Conservation (phyloP, 2,113 vertebrate species). For the Peromyscus leucopus region DNA sequence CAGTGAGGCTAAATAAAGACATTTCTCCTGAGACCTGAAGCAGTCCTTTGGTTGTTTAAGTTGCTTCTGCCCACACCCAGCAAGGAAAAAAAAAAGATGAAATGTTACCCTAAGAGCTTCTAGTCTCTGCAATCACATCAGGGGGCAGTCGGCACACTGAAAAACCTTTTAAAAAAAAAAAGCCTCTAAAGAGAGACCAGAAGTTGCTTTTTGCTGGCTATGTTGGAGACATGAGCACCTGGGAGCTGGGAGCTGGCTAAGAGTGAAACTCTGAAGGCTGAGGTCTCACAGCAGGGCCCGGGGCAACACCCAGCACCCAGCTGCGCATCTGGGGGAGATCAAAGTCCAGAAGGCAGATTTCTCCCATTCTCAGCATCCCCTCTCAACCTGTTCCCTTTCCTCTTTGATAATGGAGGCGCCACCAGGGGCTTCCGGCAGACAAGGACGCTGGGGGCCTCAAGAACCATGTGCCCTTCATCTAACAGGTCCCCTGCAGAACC, state of each 20-base stretch:
- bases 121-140: no score
- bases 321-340: neutral
- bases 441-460: accelerated
- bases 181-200: neutral
- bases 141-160: neutral
- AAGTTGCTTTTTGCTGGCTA: no score
- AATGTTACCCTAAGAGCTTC: neutral
- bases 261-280: neutral
- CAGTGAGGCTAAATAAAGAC: neutral
- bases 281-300: neutral
- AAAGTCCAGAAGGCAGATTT: neutral
- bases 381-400: neutral
- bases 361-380: neutral
- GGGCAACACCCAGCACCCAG: neutral
- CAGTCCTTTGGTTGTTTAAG: neutral
- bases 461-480: neutral
- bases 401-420: neutral
- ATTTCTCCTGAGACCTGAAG: neutral
- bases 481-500: accelerated
- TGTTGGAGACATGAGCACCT: neutral
- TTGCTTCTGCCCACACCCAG: neutral
- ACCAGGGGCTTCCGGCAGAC: neutral
- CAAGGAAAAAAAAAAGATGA: neutral
- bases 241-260: neutral
- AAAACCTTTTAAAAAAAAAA: neutral